Base-by-base conservation (phyloP, 2,888 invertebrate species). In the Erannis defoliaria region DNA sequence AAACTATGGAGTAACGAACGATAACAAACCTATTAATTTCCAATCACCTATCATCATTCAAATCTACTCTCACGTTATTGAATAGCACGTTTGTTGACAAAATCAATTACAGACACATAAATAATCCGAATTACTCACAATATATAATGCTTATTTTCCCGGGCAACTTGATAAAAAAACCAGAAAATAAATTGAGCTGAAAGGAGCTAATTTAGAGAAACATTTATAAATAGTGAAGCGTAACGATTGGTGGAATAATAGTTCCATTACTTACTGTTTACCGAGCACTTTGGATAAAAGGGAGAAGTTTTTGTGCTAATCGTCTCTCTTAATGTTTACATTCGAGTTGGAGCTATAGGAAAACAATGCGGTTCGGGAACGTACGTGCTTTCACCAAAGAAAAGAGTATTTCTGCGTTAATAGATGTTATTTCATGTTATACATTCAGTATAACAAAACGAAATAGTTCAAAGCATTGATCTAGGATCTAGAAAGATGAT, bases 211-310 rank as follows among this genome's bases (percentile, higher is more conserved):
- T 55, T 49, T 43, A 26, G 12, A 21, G 53, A 35, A 49, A 50
- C 43, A 50, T 19, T 18, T 33, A 19, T 45, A 46, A 37, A 48
- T 53, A 62, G 50, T 37, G 48, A 63, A 62, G 43, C 62, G 35
- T 46, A 49, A 29, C 64, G 46, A 64, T 66, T 53, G 48, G 53
- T 40, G 46, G 51, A 64, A 61, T 66, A 70, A 70, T 70, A 61
- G 59, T 35, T 54, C 59, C 61, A 66, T 70, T 67, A 67, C 60
- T 70, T 67, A 67, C 60, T 66, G 42, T 65, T 70, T 67, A 64
- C 64, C 51, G 48, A 60, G 54, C 66, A 63, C 67, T 66, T 63
- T 61, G 50, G 63, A 54, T 67, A 62, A 64, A 67, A 66, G 55
- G 45, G 48, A 49, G 64, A 55, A 56, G 61, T 66, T 67, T 64